Base-by-base conservation (phyloP, 1,140 invertebrate genomes). In the Cyclina sinensis region DNA sequence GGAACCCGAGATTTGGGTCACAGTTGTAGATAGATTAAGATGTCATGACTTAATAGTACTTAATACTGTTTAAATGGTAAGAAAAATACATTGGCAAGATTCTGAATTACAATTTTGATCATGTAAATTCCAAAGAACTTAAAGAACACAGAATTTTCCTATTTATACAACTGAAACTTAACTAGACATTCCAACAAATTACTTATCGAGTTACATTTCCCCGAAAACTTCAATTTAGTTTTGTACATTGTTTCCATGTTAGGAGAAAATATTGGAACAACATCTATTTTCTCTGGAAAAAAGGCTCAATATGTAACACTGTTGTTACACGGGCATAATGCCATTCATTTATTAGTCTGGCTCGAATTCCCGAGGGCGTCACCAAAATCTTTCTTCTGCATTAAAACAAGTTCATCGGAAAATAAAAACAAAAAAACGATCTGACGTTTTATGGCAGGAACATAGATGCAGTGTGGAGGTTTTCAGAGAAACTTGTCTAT, bases 321-420 rank as follows among this genome's bases (percentile, higher is more conserved):
- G 48, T 46, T 46, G 48, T 78, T 32, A 51, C 48, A 54, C 21
- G 30, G 78, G 35, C 16, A 81, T 62, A 54, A 48, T 54, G 62
- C 27, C 81, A 68, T 78, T 74, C 73, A 86, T 86, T 74, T 86
- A 86, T 76, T 74, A 86, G 84, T 86, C 84, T 86, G 84, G 70
- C n/a, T 46, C 12, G 0, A 27, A 57, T 35, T 86, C 84, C 54
- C 70, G 0, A 21, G 84, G 54, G 84, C 39, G 51, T 37, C 70
- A 86, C 68, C 51, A 76, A 85, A 86, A 86, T 86, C 84, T 78
- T 86, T 54, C 48, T 48, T 73, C 48, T 51, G 65, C 82, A 73
- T 74, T 84, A 74, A 74, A 84, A 73, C 70, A 39, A 57, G 73
- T 39, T 73, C 65, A 59, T 74, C 18, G 24, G 48, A 86, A 86